These are phyloP conservation scores for Aphis craccivora DNA, from an alignment of 1,140 invertebrate genomes.

Conservation along the genomic window DNA sequence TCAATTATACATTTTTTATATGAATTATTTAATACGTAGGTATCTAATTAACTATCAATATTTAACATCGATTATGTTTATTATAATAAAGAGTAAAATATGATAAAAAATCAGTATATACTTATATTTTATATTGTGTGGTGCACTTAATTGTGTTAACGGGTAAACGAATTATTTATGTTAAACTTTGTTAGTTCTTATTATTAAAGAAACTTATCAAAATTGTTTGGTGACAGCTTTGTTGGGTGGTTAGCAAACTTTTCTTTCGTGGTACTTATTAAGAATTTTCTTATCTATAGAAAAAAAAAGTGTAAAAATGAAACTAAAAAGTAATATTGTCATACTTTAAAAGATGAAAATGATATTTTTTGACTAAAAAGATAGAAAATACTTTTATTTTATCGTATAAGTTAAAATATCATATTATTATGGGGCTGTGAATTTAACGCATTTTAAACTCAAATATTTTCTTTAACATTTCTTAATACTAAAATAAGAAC, in stretches of 20 bases:
- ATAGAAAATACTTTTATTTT: background rate
- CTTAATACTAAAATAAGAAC: background rate
- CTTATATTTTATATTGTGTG: background rate
- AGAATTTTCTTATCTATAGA: background rate
- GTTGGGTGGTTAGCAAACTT: background rate
- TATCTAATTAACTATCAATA: background rate
- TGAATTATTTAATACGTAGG: background rate
- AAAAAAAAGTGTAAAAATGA: background rate
- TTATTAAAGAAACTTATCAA: constrained; percentile 14
- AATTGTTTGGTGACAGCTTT: background rate
- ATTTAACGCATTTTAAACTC: background rate
- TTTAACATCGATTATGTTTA: background rate
- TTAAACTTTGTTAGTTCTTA: background rate
- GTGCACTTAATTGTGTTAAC: background rate
- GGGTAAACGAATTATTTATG: background rate
- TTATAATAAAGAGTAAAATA: background rate
- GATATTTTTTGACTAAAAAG: background rate
- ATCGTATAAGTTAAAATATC: background rate
- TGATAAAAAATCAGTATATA: background rate
- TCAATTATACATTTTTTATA: background rate
- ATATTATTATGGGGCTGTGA: background rate
- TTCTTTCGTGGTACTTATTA: background rate
- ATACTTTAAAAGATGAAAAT: background rate
- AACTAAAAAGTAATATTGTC: background rate
- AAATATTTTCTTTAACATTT: background rate